Evolutionary conservation across 2,113 vertebrate species (phyloP).

Genomic region (Okapia johnstoni): DNA sequence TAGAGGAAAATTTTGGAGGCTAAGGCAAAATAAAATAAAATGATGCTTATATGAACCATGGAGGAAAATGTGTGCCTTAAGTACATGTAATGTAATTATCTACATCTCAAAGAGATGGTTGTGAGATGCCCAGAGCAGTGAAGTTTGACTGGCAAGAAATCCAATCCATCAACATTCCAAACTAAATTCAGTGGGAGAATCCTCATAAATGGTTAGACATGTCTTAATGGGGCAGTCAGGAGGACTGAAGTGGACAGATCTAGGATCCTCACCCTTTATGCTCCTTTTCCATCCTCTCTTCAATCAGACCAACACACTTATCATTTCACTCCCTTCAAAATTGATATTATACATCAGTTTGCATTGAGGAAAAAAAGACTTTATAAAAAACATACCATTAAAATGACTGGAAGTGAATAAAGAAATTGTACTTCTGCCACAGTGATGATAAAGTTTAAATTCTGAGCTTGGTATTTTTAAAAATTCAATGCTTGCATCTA

Average conservation of each 20-base stretch:
- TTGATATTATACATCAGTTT: neutral
- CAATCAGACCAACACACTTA: neutral
- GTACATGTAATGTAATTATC: neutral
- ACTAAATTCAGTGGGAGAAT: neutral
- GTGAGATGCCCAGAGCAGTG: neutral
- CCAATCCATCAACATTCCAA: neutral
- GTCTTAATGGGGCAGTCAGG: accelerated
- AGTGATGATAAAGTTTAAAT: neutral
- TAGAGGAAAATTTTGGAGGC: neutral
- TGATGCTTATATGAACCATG: neutral
- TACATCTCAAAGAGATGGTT: neutral
- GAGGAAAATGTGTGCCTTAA: neutral
- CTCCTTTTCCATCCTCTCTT: accelerated
- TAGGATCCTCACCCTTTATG: neutral
- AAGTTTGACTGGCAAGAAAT: neutral
- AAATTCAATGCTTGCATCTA: neutral
- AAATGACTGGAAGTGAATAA: neutral
- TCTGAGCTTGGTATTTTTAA: neutral
- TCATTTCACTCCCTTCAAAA: neutral
- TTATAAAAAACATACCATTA: neutral
- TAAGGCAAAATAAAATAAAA: neutral
- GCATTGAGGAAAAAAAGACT: neutral
- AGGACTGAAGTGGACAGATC: neutral
- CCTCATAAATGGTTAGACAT: neutral
- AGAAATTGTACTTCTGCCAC: neutral